These are phyloP conservation scores for Crotalus viridis DNA, from an alignment of 2,113 vertebrate genomes.

Conservation along the genomic window DNA sequence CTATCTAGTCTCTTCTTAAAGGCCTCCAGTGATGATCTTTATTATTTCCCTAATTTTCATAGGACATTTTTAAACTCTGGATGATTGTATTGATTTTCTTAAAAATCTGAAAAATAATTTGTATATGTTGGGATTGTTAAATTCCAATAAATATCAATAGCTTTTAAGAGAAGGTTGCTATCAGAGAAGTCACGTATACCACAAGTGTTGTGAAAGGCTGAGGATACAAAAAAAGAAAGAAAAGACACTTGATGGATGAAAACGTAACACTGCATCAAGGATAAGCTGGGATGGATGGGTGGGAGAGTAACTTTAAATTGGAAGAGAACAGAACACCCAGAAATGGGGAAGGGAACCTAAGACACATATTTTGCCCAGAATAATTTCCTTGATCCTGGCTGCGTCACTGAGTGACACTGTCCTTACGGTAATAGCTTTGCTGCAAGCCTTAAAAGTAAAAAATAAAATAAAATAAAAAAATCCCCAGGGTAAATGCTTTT, in stretches of 20 bases:
- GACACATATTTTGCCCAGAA: neutral
- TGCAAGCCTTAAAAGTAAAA: neutral
- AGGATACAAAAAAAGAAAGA: neutral
- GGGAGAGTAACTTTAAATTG: neutral
- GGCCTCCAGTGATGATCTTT: neutral
- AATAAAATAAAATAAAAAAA: neutral
- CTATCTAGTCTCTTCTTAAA: too few relatives aligned
- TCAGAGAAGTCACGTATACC: neutral
- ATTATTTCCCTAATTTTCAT: neutral
- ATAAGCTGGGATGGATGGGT: accelerated
- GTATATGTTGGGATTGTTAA: neutral
- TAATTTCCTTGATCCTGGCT: neutral
- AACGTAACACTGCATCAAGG: neutral
- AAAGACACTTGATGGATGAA: neutral
- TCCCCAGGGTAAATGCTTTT: neutral
- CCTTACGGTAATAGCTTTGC: neutral
- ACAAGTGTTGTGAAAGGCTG: neutral
- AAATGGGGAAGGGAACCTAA: neutral
- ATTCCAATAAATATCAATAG: neutral
- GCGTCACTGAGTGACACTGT: neutral
- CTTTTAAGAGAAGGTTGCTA: neutral
- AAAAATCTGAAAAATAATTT: neutral
- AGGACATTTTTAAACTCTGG: neutral
- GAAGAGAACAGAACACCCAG: neutral
- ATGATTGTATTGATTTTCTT: neutral